These are phyloP conservation scores for Neodiprion lecontei DNA, from an alignment of 1,140 invertebrate genomes.

Conservation along the genomic window DNA sequence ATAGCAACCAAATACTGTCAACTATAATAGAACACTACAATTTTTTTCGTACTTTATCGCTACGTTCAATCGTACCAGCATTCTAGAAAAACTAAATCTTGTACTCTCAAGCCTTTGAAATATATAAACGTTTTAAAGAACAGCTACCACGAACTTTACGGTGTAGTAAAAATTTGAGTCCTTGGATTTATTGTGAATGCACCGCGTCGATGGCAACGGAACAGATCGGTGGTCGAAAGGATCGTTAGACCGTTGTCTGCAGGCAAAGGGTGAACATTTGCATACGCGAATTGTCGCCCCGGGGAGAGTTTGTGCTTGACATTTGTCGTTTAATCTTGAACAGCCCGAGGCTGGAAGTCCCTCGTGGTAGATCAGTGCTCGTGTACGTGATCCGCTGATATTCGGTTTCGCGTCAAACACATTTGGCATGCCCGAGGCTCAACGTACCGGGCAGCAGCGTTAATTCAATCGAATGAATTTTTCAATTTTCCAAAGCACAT, in stretches of 20 bases:
- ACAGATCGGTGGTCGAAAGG: neutral
- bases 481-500: neutral
- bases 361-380: slow-evolving; percentile 13
- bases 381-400: slow-evolving; percentile 5
- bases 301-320: slow-evolving; percentile 26
- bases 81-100: too few species aligned
- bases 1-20: too few species aligned
- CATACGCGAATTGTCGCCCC: neutral
- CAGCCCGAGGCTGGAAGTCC: slow-evolving; percentile 24
- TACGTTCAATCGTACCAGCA: too few species aligned
- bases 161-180: too few species aligned
- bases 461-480: neutral
- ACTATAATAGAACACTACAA: too few species aligned
- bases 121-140: too few species aligned
- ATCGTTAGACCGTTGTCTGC: neutral
- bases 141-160: too few species aligned
- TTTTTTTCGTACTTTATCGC: too few species aligned
- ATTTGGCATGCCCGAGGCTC: slow-evolving; percentile 3
- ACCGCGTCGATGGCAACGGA: neutral
- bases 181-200: too few species aligned
- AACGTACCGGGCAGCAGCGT: neutral
- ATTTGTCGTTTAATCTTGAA: slow-evolving; percentile 33
- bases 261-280: slow-evolving; percentile 3
- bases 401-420: slow-evolving; percentile 1
- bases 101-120: too few species aligned